Percentiles rank a stretch among this genome's conserved stretches.
phyloP scores from a whole-genome alignment of 2,113 vertebrate genomes.

The Hiodon tergisus region DNA sequence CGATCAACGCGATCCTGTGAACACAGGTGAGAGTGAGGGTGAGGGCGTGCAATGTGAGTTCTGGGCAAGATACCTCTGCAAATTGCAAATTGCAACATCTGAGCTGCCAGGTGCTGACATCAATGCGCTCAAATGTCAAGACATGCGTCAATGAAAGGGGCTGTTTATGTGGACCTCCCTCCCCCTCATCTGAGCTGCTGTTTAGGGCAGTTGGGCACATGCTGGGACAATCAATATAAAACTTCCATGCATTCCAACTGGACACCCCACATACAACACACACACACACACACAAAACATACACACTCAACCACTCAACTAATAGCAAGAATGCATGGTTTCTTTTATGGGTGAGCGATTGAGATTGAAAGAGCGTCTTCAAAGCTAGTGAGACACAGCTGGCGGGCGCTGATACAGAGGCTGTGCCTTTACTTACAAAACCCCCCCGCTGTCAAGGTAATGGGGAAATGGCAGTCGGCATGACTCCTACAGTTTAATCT shows the following conservation, averaged over 20 bases:
- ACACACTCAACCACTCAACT: constrained; percentile 8
- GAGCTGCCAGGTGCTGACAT: neutral
- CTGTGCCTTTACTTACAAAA: constrained; percentile 3
- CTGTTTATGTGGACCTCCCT: constrained; percentile 10
- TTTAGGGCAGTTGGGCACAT: too few relatives aligned
- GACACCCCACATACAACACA: constrained; percentile 4
- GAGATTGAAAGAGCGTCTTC: constrained; percentile 42
- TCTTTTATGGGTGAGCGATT: constrained; percentile 36
- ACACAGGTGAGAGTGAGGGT: too few relatives aligned
- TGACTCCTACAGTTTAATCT: neutral
- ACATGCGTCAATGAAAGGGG: constrained; percentile 26
- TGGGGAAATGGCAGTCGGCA: neutral
- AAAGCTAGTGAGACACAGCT: constrained; percentile 45
- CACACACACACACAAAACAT: neutral
- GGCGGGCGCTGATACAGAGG: constrained; percentile 23
- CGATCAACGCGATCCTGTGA: too few relatives aligned
- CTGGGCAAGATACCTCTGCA: neutral
- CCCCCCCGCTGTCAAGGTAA: neutral
- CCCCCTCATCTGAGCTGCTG: too few relatives aligned
- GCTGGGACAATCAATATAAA: too few relatives aligned
- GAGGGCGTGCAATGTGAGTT: too few relatives aligned
- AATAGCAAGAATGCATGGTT: constrained; percentile 35
- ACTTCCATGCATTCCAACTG: constrained; percentile 10
- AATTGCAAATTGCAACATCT: neutral
- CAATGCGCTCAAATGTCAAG: constrained; percentile 31